Conservation (phyloP, 2,113 vertebrate species). For the Cynocephalus volans region DNA sequence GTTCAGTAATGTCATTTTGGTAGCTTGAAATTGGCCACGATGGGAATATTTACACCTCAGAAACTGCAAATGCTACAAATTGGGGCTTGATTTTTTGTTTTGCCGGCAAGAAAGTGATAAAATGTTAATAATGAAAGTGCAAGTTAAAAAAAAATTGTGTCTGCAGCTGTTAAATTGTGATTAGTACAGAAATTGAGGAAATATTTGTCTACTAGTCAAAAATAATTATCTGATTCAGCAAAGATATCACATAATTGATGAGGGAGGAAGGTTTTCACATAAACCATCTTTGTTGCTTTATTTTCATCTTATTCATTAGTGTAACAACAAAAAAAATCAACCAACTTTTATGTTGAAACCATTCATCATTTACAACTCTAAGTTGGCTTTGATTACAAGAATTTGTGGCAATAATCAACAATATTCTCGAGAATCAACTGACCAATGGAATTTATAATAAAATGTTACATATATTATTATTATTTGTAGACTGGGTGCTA, state of each 20-base stretch:
- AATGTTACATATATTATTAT: background rate
- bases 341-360: background rate
- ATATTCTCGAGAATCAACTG: background rate
- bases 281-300: background rate
- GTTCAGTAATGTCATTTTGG: background rate
- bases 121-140: background rate
- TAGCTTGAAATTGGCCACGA: background rate
- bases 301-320: background rate
- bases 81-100: slow-evolving; percentile 7
- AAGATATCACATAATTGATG: background rate
- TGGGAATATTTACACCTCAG: background rate
- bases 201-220: background rate
- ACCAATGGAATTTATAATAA: background rate
- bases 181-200: background rate
- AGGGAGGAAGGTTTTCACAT: background rate
- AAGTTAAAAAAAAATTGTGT: background rate
- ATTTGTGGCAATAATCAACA: background rate
- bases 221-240: background rate
- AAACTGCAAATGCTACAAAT: background rate
- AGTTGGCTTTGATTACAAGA: background rate
- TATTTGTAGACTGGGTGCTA: background rate
- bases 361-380: background rate
- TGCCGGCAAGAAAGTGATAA: background rate
- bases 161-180: background rate
- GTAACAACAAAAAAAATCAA: background rate